Conservation (phyloP, 2,113 vertebrate genomes). For the Percopsis transmontana region DNA sequence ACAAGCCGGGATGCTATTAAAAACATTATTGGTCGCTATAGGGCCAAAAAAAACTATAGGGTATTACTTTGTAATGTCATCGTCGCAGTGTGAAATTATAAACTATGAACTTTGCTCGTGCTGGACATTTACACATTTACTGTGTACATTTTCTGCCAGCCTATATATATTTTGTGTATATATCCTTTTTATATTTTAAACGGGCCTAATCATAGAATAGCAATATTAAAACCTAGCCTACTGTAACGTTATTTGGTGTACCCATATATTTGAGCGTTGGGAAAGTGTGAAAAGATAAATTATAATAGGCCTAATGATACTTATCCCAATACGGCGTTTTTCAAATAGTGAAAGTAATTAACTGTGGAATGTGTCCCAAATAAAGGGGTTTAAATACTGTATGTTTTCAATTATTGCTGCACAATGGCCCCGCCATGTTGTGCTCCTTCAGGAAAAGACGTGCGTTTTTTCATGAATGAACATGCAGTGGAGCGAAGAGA, state of each 20-base stretch:
- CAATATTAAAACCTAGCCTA: too few relatives aligned
- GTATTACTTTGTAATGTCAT: background rate
- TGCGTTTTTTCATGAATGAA: conserved; percentile 86
- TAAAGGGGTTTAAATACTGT: conserved; percentile 29
- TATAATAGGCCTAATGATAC: background rate
- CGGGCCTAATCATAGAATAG: too few relatives aligned
- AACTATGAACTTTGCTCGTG: conserved; percentile 7
- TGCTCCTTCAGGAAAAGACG: conserved; percentile 72
- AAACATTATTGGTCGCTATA: background rate
- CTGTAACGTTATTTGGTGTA: too few relatives aligned
- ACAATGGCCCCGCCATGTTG: conserved; percentile 89
- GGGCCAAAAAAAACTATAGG: background rate
- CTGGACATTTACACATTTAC: too few relatives aligned
- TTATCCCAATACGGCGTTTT: too few relatives aligned
- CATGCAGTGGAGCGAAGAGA: conserved; percentile 49
- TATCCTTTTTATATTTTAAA: too few relatives aligned
- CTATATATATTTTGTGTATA: too few relatives aligned
- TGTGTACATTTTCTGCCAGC: too few relatives aligned
- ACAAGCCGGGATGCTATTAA: too few relatives aligned
- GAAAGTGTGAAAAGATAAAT: background rate
- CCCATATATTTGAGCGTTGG: too few relatives aligned
- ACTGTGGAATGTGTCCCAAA: background rate
- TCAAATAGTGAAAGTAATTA: too few relatives aligned
- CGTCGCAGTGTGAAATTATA: background rate
- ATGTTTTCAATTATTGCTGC: conserved; percentile 89